phyloP scores from a whole-genome alignment of 1,140 invertebrate species.

The Polypedilum pembai region DNA sequence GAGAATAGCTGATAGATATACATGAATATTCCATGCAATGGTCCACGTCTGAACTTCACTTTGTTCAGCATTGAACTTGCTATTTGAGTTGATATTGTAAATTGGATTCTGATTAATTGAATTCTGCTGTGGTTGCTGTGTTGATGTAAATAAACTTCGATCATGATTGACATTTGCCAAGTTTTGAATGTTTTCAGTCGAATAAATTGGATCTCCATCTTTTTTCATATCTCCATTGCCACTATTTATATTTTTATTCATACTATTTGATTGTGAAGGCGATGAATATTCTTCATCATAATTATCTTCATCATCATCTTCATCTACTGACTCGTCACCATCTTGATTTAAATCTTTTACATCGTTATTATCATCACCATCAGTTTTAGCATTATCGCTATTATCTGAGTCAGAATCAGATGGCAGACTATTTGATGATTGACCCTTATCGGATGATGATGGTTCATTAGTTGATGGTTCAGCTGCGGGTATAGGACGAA shows the following conservation, averaged over 20 bases:
- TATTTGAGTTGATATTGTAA: constrained; percentile 1
- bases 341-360: constrained; percentile 23
- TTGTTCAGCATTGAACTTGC: constrained; percentile 27
- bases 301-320: constrained; percentile 26
- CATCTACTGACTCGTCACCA: background rate
- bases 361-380: constrained; percentile 14
- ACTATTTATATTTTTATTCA: constrained; percentile 30
- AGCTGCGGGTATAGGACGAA: constrained; percentile 40
- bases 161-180: constrained; percentile 46
- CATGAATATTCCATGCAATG: constrained; percentile 80
- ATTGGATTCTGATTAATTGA: constrained; percentile 23
- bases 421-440: background rate
- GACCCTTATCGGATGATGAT: background rate
- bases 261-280: constrained; percentile 34
- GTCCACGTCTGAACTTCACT: constrained; percentile 54
- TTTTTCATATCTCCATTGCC: constrained; percentile 29
- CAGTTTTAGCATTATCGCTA: background rate
- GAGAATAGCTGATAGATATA: constrained; percentile 73
- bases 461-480: constrained; percentile 10
- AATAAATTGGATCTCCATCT: constrained; percentile 31
- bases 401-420: constrained; percentile 31
- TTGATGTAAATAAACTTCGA: constrained; percentile 14
- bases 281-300: constrained; percentile 30
- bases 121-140: background rate
- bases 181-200: constrained; percentile 47